These are phyloP conservation scores for Thymallus thymallus DNA, from an alignment of 2,113 vertebrate species.

Conservation along the genomic window DNA sequence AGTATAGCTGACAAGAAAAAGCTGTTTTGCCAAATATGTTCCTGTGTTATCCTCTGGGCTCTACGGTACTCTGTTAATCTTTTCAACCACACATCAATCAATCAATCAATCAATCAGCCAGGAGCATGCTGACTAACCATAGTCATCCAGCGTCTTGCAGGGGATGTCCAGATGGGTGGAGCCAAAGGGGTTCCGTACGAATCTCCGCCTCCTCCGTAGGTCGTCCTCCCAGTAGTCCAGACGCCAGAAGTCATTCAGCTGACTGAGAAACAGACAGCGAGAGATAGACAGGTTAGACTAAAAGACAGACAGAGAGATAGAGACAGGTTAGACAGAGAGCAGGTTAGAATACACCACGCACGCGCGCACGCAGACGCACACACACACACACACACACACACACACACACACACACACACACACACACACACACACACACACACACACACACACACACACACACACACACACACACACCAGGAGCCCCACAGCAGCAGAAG, in stretches of 20 bases:
- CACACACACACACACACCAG: constrained; percentile 9
- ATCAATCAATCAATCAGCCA: no score
- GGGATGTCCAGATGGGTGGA: constrained; percentile 88
- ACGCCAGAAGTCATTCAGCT: constrained; percentile 95
- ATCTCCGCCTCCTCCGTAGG: constrained; percentile 89
- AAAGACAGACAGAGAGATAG: neutral
- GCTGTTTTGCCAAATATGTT: no score
- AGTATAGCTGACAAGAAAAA: no score
- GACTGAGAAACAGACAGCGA: constrained; percentile 67
- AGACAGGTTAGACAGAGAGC: constrained; percentile 1
- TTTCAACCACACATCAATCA: no score
- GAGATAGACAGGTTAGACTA: constrained; percentile 36
- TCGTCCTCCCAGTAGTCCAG: constrained; percentile 99
- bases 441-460: no score
- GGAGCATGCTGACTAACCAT: constrained; percentile 79
- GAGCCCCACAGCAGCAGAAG: constrained; percentile 55
- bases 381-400: no score
- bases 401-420: no score
- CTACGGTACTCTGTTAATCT: no score
- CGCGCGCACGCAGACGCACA: no score
- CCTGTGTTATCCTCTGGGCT: no score
- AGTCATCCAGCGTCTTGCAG: constrained; percentile 87
- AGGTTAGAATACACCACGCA: constrained; percentile 23
- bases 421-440: no score
- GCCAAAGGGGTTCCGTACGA: constrained; percentile 93